Percentiles rank a stretch among this genome's conserved stretches.
Conservation (phyloP, 1,140 invertebrate genomes). For the Drosophila asahinai region DNA sequence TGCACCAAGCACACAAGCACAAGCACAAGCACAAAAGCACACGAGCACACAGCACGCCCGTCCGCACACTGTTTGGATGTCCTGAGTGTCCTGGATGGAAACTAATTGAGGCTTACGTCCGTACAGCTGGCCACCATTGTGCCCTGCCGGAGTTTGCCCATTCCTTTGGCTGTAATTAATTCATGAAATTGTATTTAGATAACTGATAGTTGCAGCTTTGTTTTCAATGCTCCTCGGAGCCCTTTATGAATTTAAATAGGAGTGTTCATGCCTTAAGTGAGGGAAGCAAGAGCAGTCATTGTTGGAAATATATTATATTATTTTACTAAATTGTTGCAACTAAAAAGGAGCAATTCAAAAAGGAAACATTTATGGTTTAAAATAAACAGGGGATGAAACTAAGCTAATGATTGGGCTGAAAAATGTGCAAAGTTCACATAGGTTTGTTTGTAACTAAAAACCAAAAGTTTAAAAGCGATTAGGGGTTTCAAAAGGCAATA, state of each 20-base stretch:
- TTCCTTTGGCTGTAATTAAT: slow-evolving; percentile 36
- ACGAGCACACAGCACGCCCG: slow-evolving; percentile 1
- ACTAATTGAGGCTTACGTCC: slow-evolving; percentile 45
- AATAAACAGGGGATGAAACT: not conserved
- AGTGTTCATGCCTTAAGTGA: not conserved
- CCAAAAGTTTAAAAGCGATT: not conserved
- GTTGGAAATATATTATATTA: not conserved
- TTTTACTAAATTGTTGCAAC: not conserved
- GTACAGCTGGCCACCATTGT: slow-evolving; percentile 7
- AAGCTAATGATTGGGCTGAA: not conserved
- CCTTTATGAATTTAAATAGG: slow-evolving; percentile 5
- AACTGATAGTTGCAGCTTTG: slow-evolving; percentile 35
- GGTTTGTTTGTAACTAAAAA: not conserved
- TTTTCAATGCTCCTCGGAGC: slow-evolving; percentile 2
- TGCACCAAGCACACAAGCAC: slow-evolving; percentile 18
- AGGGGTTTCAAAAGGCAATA: not conserved
- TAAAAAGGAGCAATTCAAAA: not conserved
- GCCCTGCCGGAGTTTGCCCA: slow-evolving; percentile 12
- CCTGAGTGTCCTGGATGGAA: slow-evolving; percentile 40
- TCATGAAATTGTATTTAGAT: slow-evolving; percentile 23
- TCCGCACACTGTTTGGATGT: slow-evolving; percentile 3
- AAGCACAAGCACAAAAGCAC: slow-evolving; percentile 6
- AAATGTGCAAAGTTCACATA: not conserved
- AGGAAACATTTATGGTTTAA: not conserved
- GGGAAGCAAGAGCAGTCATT: not conserved